Base-by-base conservation (phyloP, 2,888 invertebrate genomes). In the Nezara viridula region DNA sequence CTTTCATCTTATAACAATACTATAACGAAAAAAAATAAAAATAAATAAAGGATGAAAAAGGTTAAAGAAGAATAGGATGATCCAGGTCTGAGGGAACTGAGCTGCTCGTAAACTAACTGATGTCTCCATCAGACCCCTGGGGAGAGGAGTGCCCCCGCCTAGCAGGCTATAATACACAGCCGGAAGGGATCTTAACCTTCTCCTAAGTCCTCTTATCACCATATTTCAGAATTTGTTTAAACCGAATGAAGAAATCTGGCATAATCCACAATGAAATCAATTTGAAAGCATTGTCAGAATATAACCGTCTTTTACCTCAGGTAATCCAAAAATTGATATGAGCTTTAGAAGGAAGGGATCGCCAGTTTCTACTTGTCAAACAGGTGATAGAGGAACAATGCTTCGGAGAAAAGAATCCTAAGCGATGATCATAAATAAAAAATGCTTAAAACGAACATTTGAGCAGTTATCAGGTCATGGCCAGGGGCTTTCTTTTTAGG, bases 101-200 rank as follows among this genome's bases (percentile, higher is more conserved):
- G 66, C 32, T 19, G 32, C 66, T 73, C 66, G 37, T 73, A 73
- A 73, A 73, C 32, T 73, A 73, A 73, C 66, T 37, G 66, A 73
- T 73, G 66, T 73, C 66, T 73, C 66, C 66, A 73, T 73, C 66
- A 73, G 66, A 73, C 66, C 66, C 66, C 66, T 73, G 66, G 32
- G 7, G 66, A 6, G 66, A 73, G 66, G 66, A 37, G 32, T 6
- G 66, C 32, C 37, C 66, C 66, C 37, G 37, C 66, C 66, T 73
- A 19, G 32, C 32, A n/a, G 66, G 7, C 60, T 21, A 73, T 73
- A 73, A 73, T 73, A 73, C 66, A 73, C 66, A 7, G 66, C 66
- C 66, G 66, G 66, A 73, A 73, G 66, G 32, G 66, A 73, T 37
- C 66, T 73, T 60, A 19, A 37, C 37, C 66, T 73, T n/a, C 37